These are phyloP conservation scores for Himalopsyche tibetana DNA, from an alignment of 2,888 invertebrate species.

Conservation along the genomic window DNA sequence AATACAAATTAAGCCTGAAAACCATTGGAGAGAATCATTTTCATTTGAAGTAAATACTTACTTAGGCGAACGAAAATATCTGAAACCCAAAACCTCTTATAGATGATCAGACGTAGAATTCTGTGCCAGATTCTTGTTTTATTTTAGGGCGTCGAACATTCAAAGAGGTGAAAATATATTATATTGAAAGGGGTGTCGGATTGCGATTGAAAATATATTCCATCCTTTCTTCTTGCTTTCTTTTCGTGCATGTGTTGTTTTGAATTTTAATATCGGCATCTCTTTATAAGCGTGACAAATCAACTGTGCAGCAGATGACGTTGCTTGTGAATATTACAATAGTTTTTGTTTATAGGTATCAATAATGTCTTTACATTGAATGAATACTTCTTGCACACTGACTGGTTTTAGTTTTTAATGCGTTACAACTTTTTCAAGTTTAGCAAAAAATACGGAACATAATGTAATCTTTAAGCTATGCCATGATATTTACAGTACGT, in stretches of 20 bases:
- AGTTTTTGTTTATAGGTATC: not conserved
- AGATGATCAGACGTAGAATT: constrained; percentile 3
- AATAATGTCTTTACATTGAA: not conserved
- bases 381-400: not conserved
- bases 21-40: not conserved
- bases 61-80: not conserved
- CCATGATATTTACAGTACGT: no score
- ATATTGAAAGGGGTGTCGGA: constrained; percentile 65
- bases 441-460: no score
- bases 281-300: constrained; percentile 61
- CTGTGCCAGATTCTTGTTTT: constrained; percentile 45
- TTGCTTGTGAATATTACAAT: not conserved
- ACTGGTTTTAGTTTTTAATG: no score
- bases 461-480: no score
- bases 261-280: constrained; percentile 64
- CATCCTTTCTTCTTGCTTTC: constrained; percentile 50
- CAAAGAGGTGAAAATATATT: constrained; percentile 61
- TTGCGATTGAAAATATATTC: constrained; percentile 62
- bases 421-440: no score
- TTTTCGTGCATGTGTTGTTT: constrained; percentile 63
- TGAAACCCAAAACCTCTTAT: constrained; percentile 10
- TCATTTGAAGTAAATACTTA: not conserved
- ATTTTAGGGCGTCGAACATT: constrained; percentile 53
- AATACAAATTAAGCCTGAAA: no score
- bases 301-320: constrained; percentile 52